Conservation (phyloP, 2,888 invertebrate genomes). For the Sarcophaga subvicina region DNA sequence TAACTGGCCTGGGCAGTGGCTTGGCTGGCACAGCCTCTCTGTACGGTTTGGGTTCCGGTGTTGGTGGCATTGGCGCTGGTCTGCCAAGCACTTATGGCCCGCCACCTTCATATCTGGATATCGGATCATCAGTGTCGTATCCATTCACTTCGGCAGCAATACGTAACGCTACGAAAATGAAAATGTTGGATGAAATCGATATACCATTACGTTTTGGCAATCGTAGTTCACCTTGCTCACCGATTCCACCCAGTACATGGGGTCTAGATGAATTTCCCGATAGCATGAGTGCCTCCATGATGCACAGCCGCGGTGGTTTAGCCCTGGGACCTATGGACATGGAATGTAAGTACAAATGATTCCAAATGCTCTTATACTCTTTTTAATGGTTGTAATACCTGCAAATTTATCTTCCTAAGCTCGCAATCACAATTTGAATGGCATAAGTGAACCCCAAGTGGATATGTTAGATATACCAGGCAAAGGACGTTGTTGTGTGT, state of each 20-base stretch:
- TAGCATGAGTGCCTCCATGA: slow-evolving; percentile 84
- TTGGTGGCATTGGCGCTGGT: slow-evolving; percentile 72
- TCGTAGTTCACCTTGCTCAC: slow-evolving; percentile 86
- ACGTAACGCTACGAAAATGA: slow-evolving; percentile 85
- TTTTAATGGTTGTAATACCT: slow-evolving; percentile 8
- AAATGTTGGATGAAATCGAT: slow-evolving; percentile 88
- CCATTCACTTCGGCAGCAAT: slow-evolving; percentile 86
- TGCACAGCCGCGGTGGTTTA: slow-evolving; percentile 85
- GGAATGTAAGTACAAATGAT: slow-evolving; percentile 77
- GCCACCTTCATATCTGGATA: slow-evolving; percentile 78
- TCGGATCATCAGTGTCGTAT: slow-evolving; percentile 82
- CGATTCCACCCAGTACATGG: slow-evolving; percentile 85
- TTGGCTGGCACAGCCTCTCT: slow-evolving; percentile 77
- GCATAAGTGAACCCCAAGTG: slow-evolving; percentile 88
- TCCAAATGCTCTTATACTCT: slow-evolving; percentile 22
- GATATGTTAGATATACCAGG: slow-evolving; percentile 97
- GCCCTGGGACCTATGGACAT: slow-evolving; percentile 82
- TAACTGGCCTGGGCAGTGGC: slow-evolving; percentile 74
- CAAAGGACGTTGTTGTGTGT: slow-evolving; percentile 95
- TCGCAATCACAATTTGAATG: slow-evolving; percentile 83
- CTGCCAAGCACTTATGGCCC: slow-evolving; percentile 79
- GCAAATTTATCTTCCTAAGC: slow-evolving; percentile 71
- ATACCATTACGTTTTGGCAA: slow-evolving; percentile 85
- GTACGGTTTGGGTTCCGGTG: slow-evolving; percentile 74
- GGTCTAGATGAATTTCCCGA: slow-evolving; percentile 86